Conservation (phyloP, 2,797 vertebrate species). For the Smutsia gigantea region DNA sequence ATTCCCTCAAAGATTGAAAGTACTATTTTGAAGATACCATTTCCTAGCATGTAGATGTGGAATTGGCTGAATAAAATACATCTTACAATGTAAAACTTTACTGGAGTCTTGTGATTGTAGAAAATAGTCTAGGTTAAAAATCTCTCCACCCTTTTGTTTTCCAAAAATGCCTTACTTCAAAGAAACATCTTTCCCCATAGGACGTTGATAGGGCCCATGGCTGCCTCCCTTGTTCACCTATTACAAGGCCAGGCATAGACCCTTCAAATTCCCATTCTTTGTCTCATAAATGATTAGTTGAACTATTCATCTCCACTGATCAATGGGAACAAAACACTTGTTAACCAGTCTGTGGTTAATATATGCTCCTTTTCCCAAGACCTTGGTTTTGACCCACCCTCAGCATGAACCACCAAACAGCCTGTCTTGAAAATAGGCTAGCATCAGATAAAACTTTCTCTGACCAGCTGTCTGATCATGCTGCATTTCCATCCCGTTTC, state of each 20-base stretch:
- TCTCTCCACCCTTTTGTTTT: neutral
- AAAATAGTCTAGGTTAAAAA: neutral
- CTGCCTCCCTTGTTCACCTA: neutral
- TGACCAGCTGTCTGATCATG: neutral
- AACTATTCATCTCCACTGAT: neutral
- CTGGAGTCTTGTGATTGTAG: neutral
- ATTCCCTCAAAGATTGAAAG: neutral
- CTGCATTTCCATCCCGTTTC: neutral
- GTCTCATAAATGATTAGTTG: neutral
- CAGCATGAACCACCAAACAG: neutral
- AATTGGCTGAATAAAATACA: neutral
- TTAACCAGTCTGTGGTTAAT: neutral
- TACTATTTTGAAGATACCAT: neutral
- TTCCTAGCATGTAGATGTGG: neutral
- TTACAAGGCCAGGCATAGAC: neutral
- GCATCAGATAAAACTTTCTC: neutral
- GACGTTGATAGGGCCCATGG: neutral
- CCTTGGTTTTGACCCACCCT: neutral
- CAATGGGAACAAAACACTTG: neutral
- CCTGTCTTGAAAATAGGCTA: neutral
- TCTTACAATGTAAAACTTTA: neutral
- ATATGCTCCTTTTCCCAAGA: neutral
- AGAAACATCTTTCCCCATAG: neutral
- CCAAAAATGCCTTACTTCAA: neutral
- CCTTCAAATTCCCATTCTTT: neutral